Evolutionary conservation across 2,888 invertebrate genomes (phyloP).

Genomic region (Ornithoptera priamus): DNA sequence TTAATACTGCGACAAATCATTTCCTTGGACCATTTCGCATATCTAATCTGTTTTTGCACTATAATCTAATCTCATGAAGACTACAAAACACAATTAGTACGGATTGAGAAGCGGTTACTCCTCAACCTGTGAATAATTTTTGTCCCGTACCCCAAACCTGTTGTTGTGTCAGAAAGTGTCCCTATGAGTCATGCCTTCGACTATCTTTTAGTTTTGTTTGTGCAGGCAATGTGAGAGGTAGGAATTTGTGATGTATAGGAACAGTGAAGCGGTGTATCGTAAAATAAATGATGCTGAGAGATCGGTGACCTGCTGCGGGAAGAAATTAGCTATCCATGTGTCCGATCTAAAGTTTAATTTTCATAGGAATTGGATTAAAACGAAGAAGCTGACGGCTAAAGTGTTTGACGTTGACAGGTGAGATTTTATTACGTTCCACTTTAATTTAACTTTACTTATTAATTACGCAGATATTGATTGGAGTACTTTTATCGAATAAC

Average conservation of each 20-base stretch:
- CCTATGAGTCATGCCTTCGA: slow-evolving; percentile 36
- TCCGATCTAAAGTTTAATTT: slow-evolving; percentile 52
- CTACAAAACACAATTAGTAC: slow-evolving; percentile 28
- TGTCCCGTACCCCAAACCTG: slow-evolving; percentile 36
- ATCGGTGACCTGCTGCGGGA: slow-evolving; percentile 53
- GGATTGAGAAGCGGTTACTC: not conserved
- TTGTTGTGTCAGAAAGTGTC: slow-evolving; percentile 28
- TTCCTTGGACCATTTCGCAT: slow-evolving; percentile 62
- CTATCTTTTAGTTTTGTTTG: slow-evolving; percentile 39
- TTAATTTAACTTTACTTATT: not conserved
- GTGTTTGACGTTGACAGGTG: slow-evolving; percentile 58
- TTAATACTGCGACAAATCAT: slow-evolving; percentile 35
- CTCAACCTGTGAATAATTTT: slow-evolving; percentile 22
- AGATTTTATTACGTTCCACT: slow-evolving; percentile 32
- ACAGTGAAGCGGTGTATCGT: slow-evolving; percentile 28
- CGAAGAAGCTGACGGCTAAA: slow-evolving; percentile 53
- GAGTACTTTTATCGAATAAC: not conserved
- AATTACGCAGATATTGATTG: not conserved
- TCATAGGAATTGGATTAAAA: slow-evolving; percentile 54
- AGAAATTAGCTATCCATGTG: slow-evolving; percentile 43
- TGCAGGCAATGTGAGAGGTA: slow-evolving; percentile 35
- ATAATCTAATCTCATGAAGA: slow-evolving; percentile 33
- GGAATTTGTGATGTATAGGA: slow-evolving; percentile 16
- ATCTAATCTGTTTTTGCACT: slow-evolving; percentile 55
- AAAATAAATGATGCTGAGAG: slow-evolving; percentile 36